Conservation (phyloP, 2,797 vertebrate genomes). For the Hemibagrus guttatus region DNA sequence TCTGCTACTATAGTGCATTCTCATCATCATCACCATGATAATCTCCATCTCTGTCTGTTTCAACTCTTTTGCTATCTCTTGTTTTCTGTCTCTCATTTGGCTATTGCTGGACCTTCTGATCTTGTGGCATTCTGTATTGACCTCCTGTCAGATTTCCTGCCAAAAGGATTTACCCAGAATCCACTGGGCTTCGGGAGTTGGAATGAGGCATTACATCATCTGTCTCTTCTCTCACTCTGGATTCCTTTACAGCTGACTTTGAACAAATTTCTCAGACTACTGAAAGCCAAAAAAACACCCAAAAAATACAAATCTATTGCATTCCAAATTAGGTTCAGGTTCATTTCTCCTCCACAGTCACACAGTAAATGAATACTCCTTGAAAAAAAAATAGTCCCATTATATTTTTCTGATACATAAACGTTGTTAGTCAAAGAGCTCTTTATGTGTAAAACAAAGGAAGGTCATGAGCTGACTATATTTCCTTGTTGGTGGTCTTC, state of each 20-base stretch:
- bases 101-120: conserved; percentile 6
- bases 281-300: not conserved
- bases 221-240: conserved; percentile 15
- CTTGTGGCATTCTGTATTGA: conserved; percentile 3
- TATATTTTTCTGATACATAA: not conserved
- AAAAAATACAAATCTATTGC: not conserved
- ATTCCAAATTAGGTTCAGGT: not conserved
- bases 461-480: not conserved
- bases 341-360: not conserved
- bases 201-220: conserved; percentile 8
- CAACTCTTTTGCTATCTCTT: not conserved
- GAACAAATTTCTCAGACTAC: not conserved
- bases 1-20: not conserved
- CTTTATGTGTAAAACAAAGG: conserved; percentile 6
- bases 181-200: conserved; percentile 8
- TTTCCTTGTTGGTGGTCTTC: not conserved
- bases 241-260: not conserved
- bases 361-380: not conserved
- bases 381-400: not conserved
- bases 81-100: not conserved
- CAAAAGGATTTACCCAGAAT: conserved; percentile 24
- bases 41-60: not conserved
- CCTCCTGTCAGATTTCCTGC: conserved; percentile 28
- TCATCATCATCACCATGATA: not conserved
- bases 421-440: not conserved